These are phyloP conservation scores for Carpatolechia fugitivella DNA, from an alignment of 2,888 invertebrate species.

Conservation along the genomic window DNA sequence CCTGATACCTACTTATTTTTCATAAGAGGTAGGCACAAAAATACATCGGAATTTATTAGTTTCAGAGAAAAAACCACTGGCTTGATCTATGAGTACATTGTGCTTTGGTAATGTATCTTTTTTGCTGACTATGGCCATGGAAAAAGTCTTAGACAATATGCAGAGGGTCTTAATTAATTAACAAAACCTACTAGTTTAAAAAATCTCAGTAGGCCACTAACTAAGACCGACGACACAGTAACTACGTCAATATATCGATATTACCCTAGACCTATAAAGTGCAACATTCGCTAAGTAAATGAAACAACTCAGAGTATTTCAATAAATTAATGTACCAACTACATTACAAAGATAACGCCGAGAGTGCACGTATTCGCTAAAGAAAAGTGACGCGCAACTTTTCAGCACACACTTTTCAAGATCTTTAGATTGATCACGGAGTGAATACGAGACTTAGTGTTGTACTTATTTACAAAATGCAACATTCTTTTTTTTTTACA, in stretches of 20 bases:
- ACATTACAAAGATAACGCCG: conserved; percentile 47
- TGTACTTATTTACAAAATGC: conserved; percentile 78
- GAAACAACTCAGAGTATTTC: conserved; percentile 71
- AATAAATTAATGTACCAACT: conserved; percentile 72
- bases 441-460: conserved; percentile 33
- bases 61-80: no score
- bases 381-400: background rate
- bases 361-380: conserved; percentile 27
- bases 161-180: conserved; percentile 4
- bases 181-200: conserved; percentile 69
- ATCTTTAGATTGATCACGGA: background rate
- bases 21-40: no score
- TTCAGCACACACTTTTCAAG: background rate
- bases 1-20: no score
- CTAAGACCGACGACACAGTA: conserved; percentile 51
- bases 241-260: conserved; percentile 68
- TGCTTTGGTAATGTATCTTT: no score
- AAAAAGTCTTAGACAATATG: background rate
- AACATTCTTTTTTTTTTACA: conserved; percentile 49
- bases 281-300: conserved; percentile 74
- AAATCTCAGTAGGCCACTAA: conserved; percentile 67
- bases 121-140: no score
- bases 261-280: conserved; percentile 69
- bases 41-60: no score
- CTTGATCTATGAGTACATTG: no score